A percentile compares a stretch with the other conserved stretches of the same genome.
Conservation (phyloP, 92 coral and sea anemone genomes). For the Porites lobata region DNA sequence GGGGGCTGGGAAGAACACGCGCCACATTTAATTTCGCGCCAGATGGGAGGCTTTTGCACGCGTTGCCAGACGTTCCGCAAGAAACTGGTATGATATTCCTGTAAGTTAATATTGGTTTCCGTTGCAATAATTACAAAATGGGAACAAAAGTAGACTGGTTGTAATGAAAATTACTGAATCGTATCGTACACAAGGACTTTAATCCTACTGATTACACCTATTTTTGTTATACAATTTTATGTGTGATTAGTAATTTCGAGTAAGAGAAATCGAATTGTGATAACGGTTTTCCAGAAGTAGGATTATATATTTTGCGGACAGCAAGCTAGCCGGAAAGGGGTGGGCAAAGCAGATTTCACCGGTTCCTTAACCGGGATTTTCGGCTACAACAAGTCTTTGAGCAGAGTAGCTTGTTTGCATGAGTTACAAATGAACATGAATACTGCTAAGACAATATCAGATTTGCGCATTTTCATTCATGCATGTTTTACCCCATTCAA, state of each 20-base stretch:
- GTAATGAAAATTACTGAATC: background rate
- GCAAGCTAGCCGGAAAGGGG: background rate
- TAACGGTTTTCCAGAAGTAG: background rate
- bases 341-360: background rate
- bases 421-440: background rate
- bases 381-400: background rate
- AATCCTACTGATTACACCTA: background rate
- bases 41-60: conserved; percentile 1
- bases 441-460: background rate
- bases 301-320: background rate
- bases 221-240: background rate
- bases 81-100: background rate
- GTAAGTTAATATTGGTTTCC: background rate
- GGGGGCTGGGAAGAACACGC: background rate
- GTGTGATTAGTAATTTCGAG: background rate
- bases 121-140: background rate
- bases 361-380: background rate
- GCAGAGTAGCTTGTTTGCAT: background rate
- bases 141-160: background rate
- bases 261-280: no score
- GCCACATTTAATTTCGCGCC: background rate
- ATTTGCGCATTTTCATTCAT: background rate
- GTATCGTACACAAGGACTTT: background rate
- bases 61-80: background rate
- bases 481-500: conserved; percentile 7